Evolutionary conservation across 1,140 invertebrate genomes (phyloP).

Genomic region (Bemisia tabaci): DNA sequence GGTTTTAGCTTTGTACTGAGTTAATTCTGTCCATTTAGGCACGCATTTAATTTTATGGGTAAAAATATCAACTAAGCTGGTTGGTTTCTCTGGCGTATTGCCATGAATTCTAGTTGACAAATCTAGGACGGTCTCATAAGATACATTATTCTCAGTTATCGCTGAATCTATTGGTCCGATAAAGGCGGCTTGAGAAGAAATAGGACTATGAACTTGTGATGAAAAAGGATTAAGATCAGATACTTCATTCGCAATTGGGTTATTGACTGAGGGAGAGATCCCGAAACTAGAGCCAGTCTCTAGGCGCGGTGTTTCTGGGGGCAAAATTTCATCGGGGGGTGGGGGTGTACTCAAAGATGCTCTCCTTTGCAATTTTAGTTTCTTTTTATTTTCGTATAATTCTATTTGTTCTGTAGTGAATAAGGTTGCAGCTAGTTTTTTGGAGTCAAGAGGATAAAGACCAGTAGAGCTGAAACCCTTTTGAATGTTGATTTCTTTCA

Average conservation of each 20-base stretch:
- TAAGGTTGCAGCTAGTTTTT: not conserved
- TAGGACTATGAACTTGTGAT: too few relatives aligned
- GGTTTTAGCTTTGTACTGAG: not conserved
- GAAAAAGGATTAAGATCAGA: too few relatives aligned
- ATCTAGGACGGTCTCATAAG: not conserved
- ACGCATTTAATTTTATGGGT: not conserved
- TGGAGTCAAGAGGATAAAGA: slow-evolving; percentile 3
- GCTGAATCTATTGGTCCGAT: too few relatives aligned
- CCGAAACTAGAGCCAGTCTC: too few relatives aligned
- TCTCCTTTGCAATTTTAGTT: not conserved
- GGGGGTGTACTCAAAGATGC: not conserved
- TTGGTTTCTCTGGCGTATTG: not conserved
- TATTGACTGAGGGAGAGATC: not conserved
- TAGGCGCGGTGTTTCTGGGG: not conserved
- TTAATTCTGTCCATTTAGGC: not conserved
- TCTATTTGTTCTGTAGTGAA: not conserved
- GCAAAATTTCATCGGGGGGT: not conserved
- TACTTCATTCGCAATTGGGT: too few relatives aligned
- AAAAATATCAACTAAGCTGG: not conserved
- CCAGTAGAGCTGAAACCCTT: slow-evolving; percentile 3
- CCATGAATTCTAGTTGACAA: not conserved
- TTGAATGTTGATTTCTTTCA: slow-evolving; percentile 3
- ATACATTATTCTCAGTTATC: not conserved
- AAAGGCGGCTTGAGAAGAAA: not conserved
- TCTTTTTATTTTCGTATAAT: not conserved